Evolutionary conservation across 1,140 invertebrate genomes (phyloP), one percentile per base, ranked within the genome.

Genomic region (Brachionus rotundiformis): DNA sequence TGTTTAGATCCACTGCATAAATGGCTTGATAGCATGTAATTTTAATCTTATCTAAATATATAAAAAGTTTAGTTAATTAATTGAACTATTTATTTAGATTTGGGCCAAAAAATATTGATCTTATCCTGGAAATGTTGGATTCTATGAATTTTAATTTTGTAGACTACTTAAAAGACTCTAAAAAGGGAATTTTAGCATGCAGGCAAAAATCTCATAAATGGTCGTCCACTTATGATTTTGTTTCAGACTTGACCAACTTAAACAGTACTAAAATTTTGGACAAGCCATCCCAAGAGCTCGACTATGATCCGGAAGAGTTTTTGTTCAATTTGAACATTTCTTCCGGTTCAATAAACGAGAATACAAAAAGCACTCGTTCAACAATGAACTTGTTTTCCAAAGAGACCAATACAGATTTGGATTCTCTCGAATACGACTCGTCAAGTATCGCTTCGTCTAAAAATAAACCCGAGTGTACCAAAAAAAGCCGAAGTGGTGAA

Each of bases 91-190:
- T n/a, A n/a, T n/a, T n/a, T n/a, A n/a, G n/a, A n/a, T n/a, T n/a
- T n/a, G n/a, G n/a, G n/a, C 3, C 11, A 39, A 49, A 79, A 33
- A 49, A 79, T 19, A 25, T 59, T 10, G 25, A 19, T 8, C 3
- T 36, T 8, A 19, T 54, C 10, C 41, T 79, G 33, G 29, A 23
- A 23, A 59, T 59, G 49, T 25, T 79, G 23, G 59, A 63, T 31
- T 59, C 44, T 4, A 79, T 79, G 76, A 36, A 63, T 63, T 79
- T 59, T 23, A 79, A 79, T 75, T 90, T 89, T 83, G 83, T 87
- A 31, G 87, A 90, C 36, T 89, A 90, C 84, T 88, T 96, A 13
- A 91, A 91, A 84, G 93, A 95, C 85, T 94, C 94, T 1, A 89
- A 92, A 82, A 90, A 91, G 83, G 92, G 92, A 85, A 93, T 96